phyloP scores from a whole-genome alignment of 2,113 vertebrate species.

The Penelope pileata region DNA sequence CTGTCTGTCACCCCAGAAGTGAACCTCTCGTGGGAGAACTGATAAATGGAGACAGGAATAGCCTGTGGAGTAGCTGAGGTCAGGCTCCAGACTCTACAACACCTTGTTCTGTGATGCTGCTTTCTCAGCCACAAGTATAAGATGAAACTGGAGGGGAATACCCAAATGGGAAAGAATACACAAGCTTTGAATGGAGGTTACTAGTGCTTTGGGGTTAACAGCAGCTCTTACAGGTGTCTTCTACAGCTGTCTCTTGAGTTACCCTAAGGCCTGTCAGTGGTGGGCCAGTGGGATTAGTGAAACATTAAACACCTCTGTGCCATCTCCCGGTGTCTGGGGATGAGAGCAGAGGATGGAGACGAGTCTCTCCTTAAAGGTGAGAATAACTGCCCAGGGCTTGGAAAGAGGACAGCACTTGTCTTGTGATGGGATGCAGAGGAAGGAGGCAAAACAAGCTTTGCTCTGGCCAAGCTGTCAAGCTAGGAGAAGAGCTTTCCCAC shows the following conservation, averaged over 20 bases:
- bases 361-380: neutral
- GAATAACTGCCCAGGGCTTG: neutral
- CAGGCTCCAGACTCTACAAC: neutral
- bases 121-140: neutral
- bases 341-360: neutral
- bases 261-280: neutral
- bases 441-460: neutral
- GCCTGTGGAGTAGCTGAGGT: neutral
- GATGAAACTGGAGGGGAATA: neutral
- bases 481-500: too few relatives aligned
- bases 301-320: too few relatives aligned
- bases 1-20: neutral
- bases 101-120: neutral
- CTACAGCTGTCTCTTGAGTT: neutral
- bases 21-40: rapidly evolving
- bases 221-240: neutral
- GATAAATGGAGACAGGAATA: neutral
- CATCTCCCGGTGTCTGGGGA: neutral
- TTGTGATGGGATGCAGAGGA: neutral
- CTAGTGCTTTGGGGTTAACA: neutral
- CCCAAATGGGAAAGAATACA: too few relatives aligned
- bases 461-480: neutral
- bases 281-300: neutral
- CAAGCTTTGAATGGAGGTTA: neutral
- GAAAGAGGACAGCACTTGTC: neutral